Percentiles rank a stretch among this genome's conserved stretches.
phyloP scores from a whole-genome alignment of 2,113 vertebrate species.

The Carassius carassius region DNA sequence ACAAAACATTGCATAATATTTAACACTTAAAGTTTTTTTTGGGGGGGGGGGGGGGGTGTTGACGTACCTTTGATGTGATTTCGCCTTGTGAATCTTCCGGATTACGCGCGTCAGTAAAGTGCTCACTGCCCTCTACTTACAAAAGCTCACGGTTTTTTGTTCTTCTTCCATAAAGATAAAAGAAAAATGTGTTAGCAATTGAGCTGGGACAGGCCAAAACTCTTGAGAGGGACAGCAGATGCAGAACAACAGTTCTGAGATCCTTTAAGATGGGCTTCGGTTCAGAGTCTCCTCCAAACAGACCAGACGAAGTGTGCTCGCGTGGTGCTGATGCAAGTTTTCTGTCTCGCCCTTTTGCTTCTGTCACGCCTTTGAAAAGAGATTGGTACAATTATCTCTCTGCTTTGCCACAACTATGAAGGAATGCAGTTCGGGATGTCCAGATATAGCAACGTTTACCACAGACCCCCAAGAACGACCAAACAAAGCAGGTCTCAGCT shows the following conservation, averaged over 20 bases:
- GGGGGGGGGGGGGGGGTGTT: too few relatives aligned
- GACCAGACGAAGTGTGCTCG: neutral
- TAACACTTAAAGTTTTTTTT: neutral
- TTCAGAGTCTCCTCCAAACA: neutral
- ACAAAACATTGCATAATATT: neutral
- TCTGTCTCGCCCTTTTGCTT: constrained; percentile 67
- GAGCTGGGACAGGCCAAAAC: constrained; percentile 6
- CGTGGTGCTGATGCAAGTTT: constrained; percentile 78
- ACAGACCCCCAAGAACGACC: neutral
- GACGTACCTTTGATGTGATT: constrained; percentile 65
- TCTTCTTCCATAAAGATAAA: constrained; percentile 27
- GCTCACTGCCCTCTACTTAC: neutral
- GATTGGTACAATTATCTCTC: constrained; percentile 44
- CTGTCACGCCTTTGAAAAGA: constrained; percentile 63
- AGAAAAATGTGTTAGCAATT: neutral
- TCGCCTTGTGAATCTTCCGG: constrained; percentile 58
- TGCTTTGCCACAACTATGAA: constrained; percentile 41
- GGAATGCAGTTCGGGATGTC: neutral
- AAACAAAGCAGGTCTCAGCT: neutral
- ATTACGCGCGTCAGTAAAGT: neutral
- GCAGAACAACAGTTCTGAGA: neutral
- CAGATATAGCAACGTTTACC: neutral
- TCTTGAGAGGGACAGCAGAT: neutral
- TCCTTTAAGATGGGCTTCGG: neutral
- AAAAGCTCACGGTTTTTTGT: neutral